Conservation (phyloP, 2,113 vertebrate species). For the Ailurus styani region DNA sequence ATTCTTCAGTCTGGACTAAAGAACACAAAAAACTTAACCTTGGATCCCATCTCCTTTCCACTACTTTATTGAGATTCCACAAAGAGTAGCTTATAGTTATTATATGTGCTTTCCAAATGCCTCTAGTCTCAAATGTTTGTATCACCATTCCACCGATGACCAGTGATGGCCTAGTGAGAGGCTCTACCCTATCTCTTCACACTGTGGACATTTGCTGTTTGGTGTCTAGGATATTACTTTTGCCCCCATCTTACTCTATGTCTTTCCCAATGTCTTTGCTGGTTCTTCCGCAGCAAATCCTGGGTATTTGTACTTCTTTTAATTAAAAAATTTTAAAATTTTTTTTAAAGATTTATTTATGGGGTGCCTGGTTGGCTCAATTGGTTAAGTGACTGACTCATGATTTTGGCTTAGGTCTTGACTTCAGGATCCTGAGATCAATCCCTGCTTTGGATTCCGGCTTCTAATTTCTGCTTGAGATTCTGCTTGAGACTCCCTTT, state of each 20-base stretch:
- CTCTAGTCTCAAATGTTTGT: neutral
- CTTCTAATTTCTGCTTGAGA: neutral
- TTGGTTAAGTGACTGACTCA: neutral
- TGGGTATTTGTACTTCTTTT: neutral
- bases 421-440: neutral
- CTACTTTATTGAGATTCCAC: neutral
- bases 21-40: neutral
- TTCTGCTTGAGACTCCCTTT: neutral
- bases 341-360: neutral
- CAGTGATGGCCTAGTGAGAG: neutral
- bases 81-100: neutral
- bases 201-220: neutral
- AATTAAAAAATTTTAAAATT: neutral
- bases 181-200: neutral
- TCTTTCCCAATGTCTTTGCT: neutral
- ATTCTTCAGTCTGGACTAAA: neutral
- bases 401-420: neutral
- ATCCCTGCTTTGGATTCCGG: neutral
- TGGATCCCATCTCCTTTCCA: neutral
- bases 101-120: neutral
- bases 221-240: neutral
- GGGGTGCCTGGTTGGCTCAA: neutral
- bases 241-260: neutral
- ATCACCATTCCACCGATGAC: neutral
- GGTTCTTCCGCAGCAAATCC: neutral